Evolutionary conservation across 2,797 vertebrate genomes (phyloP).

Genomic region (Pangasius macronema): DNA sequence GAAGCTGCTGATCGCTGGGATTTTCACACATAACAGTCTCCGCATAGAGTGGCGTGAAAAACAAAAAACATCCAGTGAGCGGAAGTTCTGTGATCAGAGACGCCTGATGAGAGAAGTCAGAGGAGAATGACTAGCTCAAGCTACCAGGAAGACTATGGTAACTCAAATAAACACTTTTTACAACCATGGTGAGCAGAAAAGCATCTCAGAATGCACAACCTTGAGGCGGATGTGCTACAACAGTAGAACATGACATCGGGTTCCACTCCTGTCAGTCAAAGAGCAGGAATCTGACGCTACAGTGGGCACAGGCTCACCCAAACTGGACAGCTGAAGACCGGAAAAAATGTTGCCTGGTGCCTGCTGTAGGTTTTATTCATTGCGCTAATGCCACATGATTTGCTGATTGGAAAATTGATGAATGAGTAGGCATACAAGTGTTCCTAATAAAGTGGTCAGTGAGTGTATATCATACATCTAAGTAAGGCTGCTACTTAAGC

Average conservation of each 20-base stretch:
- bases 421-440: neutral
- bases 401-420: neutral
- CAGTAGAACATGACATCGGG: neutral
- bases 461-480: neutral
- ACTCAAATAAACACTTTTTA: neutral
- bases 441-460: neutral
- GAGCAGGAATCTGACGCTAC: neutral
- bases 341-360: neutral
- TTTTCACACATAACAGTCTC: neutral
- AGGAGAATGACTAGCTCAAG: neutral
- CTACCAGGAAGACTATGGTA: neutral
- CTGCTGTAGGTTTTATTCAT: neutral
- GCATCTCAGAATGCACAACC: neutral
- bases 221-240: neutral
- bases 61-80: neutral
- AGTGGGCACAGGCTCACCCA: neutral
- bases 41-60: neutral
- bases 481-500: neutral
- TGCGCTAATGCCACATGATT: neutral
- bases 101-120: neutral
- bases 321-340: neutral
- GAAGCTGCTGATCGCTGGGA: neutral
- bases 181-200: neutral
- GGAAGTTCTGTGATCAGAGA: neutral
- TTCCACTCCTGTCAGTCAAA: neutral